Conservation (phyloP, 2,888 invertebrate genomes). For the Latrodectus hesperus region DNA sequence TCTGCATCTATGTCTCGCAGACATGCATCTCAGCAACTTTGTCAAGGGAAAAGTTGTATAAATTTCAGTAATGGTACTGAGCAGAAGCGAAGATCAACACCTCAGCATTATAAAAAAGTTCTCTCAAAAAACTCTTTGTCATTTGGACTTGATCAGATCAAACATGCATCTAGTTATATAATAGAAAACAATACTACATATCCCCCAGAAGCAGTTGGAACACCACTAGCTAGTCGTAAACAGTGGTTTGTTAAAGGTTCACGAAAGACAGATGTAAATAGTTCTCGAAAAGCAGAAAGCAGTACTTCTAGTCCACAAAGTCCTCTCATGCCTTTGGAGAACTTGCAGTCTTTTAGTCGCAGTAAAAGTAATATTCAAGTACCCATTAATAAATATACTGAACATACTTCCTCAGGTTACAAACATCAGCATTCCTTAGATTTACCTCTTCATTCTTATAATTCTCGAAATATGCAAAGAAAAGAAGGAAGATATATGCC, state of each 20-base stretch:
- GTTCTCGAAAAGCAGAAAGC: conserved; percentile 70
- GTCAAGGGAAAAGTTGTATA: conserved; percentile 54
- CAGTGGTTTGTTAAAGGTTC: conserved; percentile 71
- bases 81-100: conserved; percentile 52
- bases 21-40: conserved; percentile 44
- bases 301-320: conserved; percentile 72
- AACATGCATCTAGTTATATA: conserved; percentile 55
- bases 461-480: conserved; percentile 44
- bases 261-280: conserved; percentile 22
- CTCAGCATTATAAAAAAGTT: conserved; percentile 54
- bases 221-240: conserved; percentile 73
- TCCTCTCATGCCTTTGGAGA: conserved; percentile 71
- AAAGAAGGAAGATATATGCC: conserved; percentile 51
- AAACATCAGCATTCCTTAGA: conserved; percentile 68
- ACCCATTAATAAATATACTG: conserved; percentile 40
- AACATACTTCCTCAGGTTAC: conserved; percentile 27
- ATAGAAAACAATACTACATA: conserved; percentile 55
- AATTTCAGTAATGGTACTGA: conserved; percentile 40
- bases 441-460: conserved; percentile 60
- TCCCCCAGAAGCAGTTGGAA: conserved; percentile 67
- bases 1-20: conserved; percentile 34
- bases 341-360: conserved; percentile 57
- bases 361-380: conserved; percentile 50
- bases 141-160: conserved; percentile 58
- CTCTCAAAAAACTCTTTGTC: conserved; percentile 57